Percentiles rank a stretch among this genome's conserved stretches.
Evolutionary conservation across 2,113 vertebrate genomes (phyloP).

Genomic region (Agapornis roseicollis): DNA sequence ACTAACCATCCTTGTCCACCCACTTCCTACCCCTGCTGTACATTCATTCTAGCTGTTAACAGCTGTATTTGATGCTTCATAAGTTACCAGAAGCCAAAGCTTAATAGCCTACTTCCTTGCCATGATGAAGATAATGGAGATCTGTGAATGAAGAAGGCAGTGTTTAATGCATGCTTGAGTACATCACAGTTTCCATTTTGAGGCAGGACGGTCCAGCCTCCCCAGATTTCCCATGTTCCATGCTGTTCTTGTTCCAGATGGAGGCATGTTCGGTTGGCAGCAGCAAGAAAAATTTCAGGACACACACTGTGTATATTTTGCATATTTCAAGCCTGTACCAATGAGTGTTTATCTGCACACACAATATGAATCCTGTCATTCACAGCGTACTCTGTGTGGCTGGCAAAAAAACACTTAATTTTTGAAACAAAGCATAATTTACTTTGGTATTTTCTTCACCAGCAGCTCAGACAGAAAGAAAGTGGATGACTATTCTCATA

Average conservation of each 20-base stretch:
- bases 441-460: not conserved
- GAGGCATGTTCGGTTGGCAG: not conserved
- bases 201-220: not conserved
- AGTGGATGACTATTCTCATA: not conserved
- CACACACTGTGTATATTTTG: not conserved
- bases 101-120: not conserved
- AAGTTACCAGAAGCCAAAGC: not conserved
- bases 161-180: not conserved
- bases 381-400: not conserved
- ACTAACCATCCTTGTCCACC: conserved; percentile 1
- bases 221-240: not conserved
- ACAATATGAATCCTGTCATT: not conserved
- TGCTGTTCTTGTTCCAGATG: not conserved
- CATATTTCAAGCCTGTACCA: not conserved
- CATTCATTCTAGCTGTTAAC: not conserved
- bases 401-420: not conserved
- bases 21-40: not conserved
- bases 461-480: not conserved
- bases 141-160: not conserved
- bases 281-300: not conserved
- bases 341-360: not conserved
- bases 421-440: not conserved
- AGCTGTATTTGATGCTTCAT: not conserved
- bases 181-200: not conserved
- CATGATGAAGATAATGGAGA: not conserved